Evolutionary conservation across 2,888 invertebrate species (phyloP).

Genomic region (Eristalinus aeneus): DNA sequence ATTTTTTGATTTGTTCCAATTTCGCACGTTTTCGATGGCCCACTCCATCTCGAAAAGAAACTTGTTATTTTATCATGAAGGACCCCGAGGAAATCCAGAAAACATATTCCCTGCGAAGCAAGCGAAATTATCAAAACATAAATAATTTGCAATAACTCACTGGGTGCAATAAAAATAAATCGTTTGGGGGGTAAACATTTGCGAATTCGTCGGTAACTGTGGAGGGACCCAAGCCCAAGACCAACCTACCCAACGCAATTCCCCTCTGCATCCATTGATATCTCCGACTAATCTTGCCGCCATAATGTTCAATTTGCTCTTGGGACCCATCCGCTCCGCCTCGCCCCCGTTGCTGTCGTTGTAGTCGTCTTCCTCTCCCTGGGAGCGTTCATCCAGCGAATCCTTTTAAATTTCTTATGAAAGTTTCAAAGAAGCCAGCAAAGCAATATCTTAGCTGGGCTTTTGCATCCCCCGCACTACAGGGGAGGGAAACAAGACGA

Average conservation of each 20-base stretch:
- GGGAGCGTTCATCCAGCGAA: conserved; percentile 40
- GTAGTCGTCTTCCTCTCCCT: neutral
- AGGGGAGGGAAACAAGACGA: neutral
- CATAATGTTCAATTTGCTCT: conserved; percentile 71
- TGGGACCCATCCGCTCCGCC: conserved; percentile 50
- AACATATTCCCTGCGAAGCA: conserved; percentile 54
- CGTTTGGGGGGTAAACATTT: conserved; percentile 66
- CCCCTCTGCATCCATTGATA: conserved; percentile 58
- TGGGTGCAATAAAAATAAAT: conserved; percentile 69
- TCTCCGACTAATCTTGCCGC: conserved; percentile 69
- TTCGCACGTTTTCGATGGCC: conserved; percentile 26
- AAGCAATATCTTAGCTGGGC: conserved; percentile 62
- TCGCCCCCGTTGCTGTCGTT: neutral
- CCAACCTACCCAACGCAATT: conserved; percentile 37
- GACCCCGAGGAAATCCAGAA: conserved; percentile 37
- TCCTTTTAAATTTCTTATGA: conserved; percentile 71
- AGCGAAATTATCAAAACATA: conserved; percentile 70
- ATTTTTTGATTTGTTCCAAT: conserved; percentile 5
- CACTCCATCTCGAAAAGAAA: neutral
- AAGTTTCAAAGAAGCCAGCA: conserved; percentile 67
- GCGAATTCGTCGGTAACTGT: conserved; percentile 38
- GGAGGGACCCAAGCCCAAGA: conserved; percentile 37
- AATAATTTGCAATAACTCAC: conserved; percentile 71
- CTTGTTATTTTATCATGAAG: conserved; percentile 31
- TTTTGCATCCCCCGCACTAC: conserved; percentile 7